phyloP scores from a whole-genome alignment of 2,113 vertebrate species.

The Gobius niger region DNA sequence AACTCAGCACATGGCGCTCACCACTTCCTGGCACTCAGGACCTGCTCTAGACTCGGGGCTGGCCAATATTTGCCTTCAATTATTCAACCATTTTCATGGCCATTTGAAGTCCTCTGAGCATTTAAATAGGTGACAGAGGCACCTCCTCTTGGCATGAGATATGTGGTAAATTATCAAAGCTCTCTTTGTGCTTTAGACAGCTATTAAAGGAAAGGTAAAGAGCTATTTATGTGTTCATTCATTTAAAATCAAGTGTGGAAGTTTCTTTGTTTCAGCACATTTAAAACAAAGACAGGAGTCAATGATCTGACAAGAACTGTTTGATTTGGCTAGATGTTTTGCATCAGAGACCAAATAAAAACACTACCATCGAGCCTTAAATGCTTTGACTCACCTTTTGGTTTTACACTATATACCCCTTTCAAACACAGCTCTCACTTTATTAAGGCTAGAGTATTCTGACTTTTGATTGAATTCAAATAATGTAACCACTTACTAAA shows the following conservation, averaged over 20 bases:
- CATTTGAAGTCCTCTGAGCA: slow-evolving; percentile 62
- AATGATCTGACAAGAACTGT: not conserved
- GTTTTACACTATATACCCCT: not conserved
- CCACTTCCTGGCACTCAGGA: slow-evolving; percentile 77
- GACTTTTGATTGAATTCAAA: not conserved
- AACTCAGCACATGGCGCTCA: slow-evolving; percentile 73
- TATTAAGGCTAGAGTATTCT: not conserved
- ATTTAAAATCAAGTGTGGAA: not conserved
- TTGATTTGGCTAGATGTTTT: not conserved
- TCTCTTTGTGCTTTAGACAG: slow-evolving; percentile 27
- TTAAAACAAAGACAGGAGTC: not conserved
- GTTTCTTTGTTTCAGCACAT: not conserved
- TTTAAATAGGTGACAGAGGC: slow-evolving; percentile 59
- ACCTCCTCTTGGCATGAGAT: slow-evolving; percentile 41
- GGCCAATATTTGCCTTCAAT: slow-evolving; percentile 77
- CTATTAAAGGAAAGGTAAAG: slow-evolving; percentile 13
- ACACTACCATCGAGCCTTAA: too few species aligned
- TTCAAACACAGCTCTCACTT: not conserved
- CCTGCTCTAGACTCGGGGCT: slow-evolving; percentile 64
- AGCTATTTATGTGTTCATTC: slow-evolving; percentile 30
- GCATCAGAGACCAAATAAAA: not conserved
- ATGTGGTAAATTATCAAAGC: slow-evolving; percentile 41
- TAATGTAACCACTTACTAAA: not conserved
- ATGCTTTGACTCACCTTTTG: not conserved
- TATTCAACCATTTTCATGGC: slow-evolving; percentile 77